Evolutionary conservation across 2,113 vertebrate species (phyloP).

Genomic region (Lota lota): DNA sequence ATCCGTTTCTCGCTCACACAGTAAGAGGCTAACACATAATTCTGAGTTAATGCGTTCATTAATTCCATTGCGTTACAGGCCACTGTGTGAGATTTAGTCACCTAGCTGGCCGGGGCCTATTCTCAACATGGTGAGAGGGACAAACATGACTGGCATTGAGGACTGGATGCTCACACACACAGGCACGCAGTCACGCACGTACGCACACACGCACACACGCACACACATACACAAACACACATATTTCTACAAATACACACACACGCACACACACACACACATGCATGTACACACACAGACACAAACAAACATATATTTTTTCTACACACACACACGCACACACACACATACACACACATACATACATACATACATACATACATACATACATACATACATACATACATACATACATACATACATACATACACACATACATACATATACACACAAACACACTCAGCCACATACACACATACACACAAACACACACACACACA

Average conservation of each 20-base stretch:
- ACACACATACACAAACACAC: too few relatives aligned
- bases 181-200: too few relatives aligned
- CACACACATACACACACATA: background rate
- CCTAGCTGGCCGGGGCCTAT: background rate
- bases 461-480: too few relatives aligned
- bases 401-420: background rate
- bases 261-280: too few relatives aligned
- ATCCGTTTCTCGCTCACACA: background rate
- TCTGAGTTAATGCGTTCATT: background rate
- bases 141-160: too few relatives aligned
- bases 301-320: background rate
- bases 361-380: background rate
- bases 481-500: too few relatives aligned
- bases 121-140: too few relatives aligned
- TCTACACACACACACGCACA: constrained; percentile 2
- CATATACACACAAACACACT: background rate
- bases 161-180: too few relatives aligned
- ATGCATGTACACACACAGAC: background rate
- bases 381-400: background rate
- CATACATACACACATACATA: background rate
- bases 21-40: background rate
- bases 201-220: too few relatives aligned
- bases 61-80: background rate
- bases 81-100: background rate
- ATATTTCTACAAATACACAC: too few relatives aligned